Base-by-base conservation (phyloP, 2,888 invertebrate genomes). In the Melanostoma scalare region DNA sequence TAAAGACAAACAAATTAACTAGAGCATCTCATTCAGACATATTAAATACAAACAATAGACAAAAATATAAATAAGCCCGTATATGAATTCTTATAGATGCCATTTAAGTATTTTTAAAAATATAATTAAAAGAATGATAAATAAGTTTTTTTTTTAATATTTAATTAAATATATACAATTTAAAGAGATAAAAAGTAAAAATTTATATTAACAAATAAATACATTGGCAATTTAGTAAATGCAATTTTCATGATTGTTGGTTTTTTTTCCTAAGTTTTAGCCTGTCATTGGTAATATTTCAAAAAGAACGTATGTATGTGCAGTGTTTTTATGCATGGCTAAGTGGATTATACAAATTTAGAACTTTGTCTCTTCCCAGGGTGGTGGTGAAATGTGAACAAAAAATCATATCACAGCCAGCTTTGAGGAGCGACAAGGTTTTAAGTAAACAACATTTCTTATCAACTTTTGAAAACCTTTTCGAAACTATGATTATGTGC, bases 371-470 rank as follows among this genome's bases (percentile, higher is more conserved):
- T 58, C 86, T 88, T 87, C 85, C 86, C 86, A 88, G 86, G 86
- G 88, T 87, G 89, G 89, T 85, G 56, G 89, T 88, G 89, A 88
- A 85, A 88, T 89, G 89, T 88, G 73, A 65, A 78, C 35, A 20
- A 68, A 86, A 85, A 87, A 84, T 86, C 89, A 88, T 89, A 89
- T 89, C 89, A 89, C 89, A 89, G 88, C 88, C 88, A 88, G 88
- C 88, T 89, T 89, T 88, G 88, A 89, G 89, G 88, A 89, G 89
- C 89, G 89, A 86, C 86, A 88, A 86, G 86, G 80, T 80, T 73
- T 87, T 79, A 52, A 56, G 31, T 30, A 44, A 3, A 42, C 80
- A 75, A 31, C 76, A 44, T n/a, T 33, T 3, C 6, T 8, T 6
- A 1, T 20, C 0, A 20, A 20, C 20, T 20, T 20, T 20, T 3